These are phyloP conservation scores for Mirounga angustirostris DNA, from an alignment of 2,113 vertebrate species.

Conservation along the genomic window DNA sequence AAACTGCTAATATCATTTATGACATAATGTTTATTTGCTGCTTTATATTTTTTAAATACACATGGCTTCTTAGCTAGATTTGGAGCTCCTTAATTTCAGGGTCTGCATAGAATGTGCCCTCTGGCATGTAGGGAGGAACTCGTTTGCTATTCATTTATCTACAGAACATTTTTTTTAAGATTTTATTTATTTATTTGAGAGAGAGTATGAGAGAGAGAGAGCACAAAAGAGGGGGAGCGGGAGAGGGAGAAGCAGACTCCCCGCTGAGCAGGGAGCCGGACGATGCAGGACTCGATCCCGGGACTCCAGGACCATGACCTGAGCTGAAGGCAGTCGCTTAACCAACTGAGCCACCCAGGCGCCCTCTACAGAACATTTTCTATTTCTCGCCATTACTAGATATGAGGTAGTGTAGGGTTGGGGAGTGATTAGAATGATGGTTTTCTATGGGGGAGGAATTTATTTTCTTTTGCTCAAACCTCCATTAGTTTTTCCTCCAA, in stretches of 20 bases:
- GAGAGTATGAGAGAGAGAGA: too few species aligned
- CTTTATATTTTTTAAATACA: constrained; percentile 46
- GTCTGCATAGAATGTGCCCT: background rate
- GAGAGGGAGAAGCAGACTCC: too few species aligned
- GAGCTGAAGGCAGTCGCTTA: too few species aligned
- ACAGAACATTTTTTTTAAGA: constrained; percentile 15
- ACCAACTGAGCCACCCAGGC: too few species aligned
- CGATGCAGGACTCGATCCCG: too few species aligned
- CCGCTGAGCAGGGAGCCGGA: too few species aligned
- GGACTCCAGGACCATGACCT: too few species aligned
- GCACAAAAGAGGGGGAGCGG: too few species aligned
- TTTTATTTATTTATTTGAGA: too few species aligned
- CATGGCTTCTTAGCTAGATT: constrained; percentile 13
- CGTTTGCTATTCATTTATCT: background rate
- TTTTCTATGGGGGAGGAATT: background rate
- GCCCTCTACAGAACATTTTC: constrained; percentile 14
- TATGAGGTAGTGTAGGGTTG: background rate
- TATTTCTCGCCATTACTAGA: background rate
- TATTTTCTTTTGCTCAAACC: constrained; percentile 49
- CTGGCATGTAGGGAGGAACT: background rate
- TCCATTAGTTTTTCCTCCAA: background rate
- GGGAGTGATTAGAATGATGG: background rate
- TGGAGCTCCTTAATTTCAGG: constrained; percentile 21
- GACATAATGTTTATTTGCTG: constrained; percentile 3
- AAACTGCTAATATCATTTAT: background rate